A percentile compares a stretch with the other conserved stretches of the same genome.
These are phyloP conservation scores for Poicephalus gulielmi DNA, from an alignment of 2,113 vertebrate genomes.

Conservation along the genomic window DNA sequence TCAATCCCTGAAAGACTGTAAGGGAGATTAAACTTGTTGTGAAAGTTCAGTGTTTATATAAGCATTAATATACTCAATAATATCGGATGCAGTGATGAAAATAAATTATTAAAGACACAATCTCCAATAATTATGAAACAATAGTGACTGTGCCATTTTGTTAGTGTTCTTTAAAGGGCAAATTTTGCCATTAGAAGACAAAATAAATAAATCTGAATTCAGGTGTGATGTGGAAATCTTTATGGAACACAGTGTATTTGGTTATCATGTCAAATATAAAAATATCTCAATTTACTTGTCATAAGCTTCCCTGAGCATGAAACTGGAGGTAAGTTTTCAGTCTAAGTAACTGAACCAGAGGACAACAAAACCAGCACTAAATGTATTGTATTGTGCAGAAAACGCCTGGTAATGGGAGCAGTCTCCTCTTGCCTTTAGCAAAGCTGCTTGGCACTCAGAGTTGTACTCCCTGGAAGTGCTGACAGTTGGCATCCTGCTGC, in stretches of 20 bases:
- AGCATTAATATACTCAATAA: conserved; percentile 16
- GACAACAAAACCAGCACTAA: not conserved
- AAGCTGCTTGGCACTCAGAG: not conserved
- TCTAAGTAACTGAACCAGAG: not conserved
- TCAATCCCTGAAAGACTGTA: not conserved
- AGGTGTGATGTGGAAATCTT: not conserved
- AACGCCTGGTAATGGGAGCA: not conserved
- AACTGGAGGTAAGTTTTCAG: not conserved
- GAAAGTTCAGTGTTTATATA: not conserved
- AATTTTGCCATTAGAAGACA: not conserved
- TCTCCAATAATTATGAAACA: not conserved
- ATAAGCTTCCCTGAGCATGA: not conserved
- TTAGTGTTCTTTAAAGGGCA: not conserved
- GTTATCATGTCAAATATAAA: not conserved
- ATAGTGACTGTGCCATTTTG: not conserved
- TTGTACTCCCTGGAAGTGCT: not conserved
- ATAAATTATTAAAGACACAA: not conserved
- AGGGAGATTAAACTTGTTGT: not conserved
- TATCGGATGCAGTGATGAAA: not conserved
- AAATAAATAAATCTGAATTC: not conserved
- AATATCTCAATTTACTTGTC: not conserved
- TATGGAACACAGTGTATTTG: not conserved
- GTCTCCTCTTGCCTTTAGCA: not conserved
- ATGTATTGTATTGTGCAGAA: not conserved
- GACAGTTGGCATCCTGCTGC: not conserved